These are phyloP conservation scores for Dunckerocampus dactyliophorus DNA, from an alignment of 2,113 vertebrate genomes.

Conservation along the genomic window DNA sequence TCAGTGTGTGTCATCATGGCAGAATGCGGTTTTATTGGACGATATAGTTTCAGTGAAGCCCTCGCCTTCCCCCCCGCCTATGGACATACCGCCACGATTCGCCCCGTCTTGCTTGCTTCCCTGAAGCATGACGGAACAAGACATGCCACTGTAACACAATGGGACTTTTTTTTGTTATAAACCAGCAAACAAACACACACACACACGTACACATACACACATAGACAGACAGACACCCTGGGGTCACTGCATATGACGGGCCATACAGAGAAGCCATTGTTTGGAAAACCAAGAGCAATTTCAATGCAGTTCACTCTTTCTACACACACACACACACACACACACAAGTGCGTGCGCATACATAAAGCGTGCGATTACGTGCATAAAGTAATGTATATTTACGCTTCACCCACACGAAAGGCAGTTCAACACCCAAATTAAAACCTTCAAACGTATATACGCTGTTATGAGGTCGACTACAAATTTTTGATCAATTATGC, in stretches of 20 bases:
- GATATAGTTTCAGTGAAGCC: slow-evolving; percentile 25
- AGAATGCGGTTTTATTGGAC: slow-evolving; percentile 27
- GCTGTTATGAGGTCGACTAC: no score
- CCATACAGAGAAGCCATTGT: slow-evolving; percentile 58
- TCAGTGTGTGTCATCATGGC: neutral
- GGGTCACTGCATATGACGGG: slow-evolving; percentile 36
- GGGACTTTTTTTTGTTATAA: slow-evolving; percentile 52
- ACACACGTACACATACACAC: slow-evolving; percentile 26
- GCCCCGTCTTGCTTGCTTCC: slow-evolving; percentile 67
- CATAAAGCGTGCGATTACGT: slow-evolving; percentile 9
- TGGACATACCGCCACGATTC: slow-evolving; percentile 62
- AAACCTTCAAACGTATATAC: neutral
- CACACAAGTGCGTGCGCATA: no score
- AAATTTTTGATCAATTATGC: no score
- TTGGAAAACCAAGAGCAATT: slow-evolving; percentile 39
- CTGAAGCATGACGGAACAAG: slow-evolving; percentile 60
- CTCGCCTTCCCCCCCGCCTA: slow-evolving; percentile 38
- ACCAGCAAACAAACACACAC: slow-evolving; percentile 40
- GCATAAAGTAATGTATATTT: neutral
- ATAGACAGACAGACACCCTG: slow-evolving; percentile 49
- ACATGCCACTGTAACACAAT: slow-evolving; percentile 56
- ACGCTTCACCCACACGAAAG: neutral
- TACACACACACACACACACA: no score
- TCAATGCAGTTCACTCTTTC: neutral
- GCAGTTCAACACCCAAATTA: neutral